These are phyloP conservation scores for Conus betulinus DNA, from an alignment of 1,140 invertebrate genomes.

Conservation along the genomic window DNA sequence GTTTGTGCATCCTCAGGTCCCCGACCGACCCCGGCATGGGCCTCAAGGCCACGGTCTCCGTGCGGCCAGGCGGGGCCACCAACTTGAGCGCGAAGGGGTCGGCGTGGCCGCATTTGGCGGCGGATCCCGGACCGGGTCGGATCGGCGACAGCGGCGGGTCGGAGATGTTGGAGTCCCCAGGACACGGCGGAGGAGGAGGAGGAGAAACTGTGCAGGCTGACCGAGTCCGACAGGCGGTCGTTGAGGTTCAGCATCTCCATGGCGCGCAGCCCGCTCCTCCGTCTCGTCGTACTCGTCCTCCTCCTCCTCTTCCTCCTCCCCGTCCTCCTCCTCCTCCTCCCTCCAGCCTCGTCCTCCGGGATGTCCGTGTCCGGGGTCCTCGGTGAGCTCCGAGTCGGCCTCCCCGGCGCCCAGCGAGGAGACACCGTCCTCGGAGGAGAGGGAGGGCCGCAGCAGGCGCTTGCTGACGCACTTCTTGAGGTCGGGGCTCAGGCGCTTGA, in stretches of 20 bases:
- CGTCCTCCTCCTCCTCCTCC: constrained; percentile 52
- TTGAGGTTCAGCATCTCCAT: constrained; percentile 68
- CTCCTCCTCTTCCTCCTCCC: constrained; percentile 47
- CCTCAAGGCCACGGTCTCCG: constrained; percentile 64
- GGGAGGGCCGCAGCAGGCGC: constrained; percentile 48
- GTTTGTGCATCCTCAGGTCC: constrained; percentile 44
- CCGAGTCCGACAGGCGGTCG: constrained; percentile 61
- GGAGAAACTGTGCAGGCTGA: constrained; percentile 72
- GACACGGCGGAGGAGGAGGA: constrained; percentile 74
- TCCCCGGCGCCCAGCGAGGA: constrained; percentile 60
- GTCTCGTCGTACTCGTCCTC: constrained; percentile 60
- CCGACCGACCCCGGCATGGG: constrained; percentile 39
- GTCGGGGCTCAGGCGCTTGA: constrained; percentile 85
- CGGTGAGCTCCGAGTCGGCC: constrained; percentile 66
- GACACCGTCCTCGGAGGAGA: constrained; percentile 71
- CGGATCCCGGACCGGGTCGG: constrained; percentile 21
- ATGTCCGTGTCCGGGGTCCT: constrained; percentile 62
- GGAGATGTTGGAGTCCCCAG: constrained; percentile 74
- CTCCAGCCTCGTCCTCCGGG: constrained; percentile 53
- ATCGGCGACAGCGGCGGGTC: constrained; percentile 69
- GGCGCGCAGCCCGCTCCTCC: constrained; percentile 64
- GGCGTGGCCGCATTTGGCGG: constrained; percentile 25
- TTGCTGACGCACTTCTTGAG: constrained; percentile 36
- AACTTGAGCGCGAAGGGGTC: constrained; percentile 71
- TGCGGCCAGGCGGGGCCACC: constrained; percentile 65